A percentile compares a stretch with the other conserved stretches of the same genome.
These are phyloP conservation scores for Astyanax mexicanus DNA, from an alignment of 2,797 vertebrate species.

Conservation along the genomic window DNA sequence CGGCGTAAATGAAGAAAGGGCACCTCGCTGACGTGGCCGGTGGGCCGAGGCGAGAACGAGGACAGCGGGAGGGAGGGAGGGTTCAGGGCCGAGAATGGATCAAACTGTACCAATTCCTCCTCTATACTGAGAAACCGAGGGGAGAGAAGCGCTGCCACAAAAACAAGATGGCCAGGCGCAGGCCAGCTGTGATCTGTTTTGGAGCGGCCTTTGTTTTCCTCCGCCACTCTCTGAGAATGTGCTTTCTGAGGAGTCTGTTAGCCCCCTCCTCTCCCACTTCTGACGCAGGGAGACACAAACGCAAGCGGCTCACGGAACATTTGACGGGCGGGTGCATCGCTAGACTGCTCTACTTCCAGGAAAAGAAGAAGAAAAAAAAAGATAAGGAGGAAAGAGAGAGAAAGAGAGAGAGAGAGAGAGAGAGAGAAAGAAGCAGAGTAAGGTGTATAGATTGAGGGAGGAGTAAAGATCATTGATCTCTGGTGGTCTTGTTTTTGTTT, in stretches of 20 bases:
- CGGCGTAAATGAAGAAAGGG: not conserved
- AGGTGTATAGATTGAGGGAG: slow-evolving; percentile 77
- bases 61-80: slow-evolving; percentile 22
- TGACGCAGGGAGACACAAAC: slow-evolving; percentile 80
- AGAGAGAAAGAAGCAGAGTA: slow-evolving; percentile 65
- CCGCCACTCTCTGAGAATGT: slow-evolving; percentile 69
- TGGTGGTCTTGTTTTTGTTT: slow-evolving; percentile 70
- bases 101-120: slow-evolving; percentile 26
- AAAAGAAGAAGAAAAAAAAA: slow-evolving; percentile 77
- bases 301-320: slow-evolving; percentile 79
- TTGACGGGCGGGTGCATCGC: slow-evolving; percentile 79
- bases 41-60: too few species aligned
- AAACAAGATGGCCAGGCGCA: slow-evolving; percentile 54
- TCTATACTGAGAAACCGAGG: slow-evolving; percentile 36
- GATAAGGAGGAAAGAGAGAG: too few species aligned
- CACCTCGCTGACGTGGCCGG: too few species aligned
- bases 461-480: slow-evolving; percentile 78
- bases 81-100: slow-evolving; percentile 22
- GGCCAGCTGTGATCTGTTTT: slow-evolving; percentile 45
- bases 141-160: slow-evolving; percentile 21
- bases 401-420: not conserved
- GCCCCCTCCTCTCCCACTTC: slow-evolving; percentile 59
- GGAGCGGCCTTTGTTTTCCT: slow-evolving; percentile 65
- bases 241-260: slow-evolving; percentile 60
- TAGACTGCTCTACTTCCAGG: slow-evolving; percentile 82